These are phyloP conservation scores for Glyphotaelius pellucidus DNA, from an alignment of 2,888 invertebrate genomes.

Conservation along the genomic window DNA sequence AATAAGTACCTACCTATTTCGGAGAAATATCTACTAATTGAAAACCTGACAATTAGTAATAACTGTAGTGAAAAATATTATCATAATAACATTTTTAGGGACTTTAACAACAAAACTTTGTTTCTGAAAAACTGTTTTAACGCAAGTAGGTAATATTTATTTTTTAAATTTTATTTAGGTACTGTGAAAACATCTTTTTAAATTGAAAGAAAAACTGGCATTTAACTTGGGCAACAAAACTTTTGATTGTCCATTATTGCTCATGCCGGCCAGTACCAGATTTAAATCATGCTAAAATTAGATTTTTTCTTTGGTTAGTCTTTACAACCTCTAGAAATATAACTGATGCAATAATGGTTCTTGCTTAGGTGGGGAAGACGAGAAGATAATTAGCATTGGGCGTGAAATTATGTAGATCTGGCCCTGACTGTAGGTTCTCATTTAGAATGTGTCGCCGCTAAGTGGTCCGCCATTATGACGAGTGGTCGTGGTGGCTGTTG, in stretches of 20 bases:
- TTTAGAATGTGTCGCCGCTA: constrained; percentile 39
- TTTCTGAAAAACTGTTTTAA: too few relatives aligned
- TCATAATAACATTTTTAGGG: too few relatives aligned
- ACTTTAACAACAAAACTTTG: too few relatives aligned
- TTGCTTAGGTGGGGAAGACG: not conserved
- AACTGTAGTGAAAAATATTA: too few relatives aligned
- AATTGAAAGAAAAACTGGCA: too few relatives aligned
- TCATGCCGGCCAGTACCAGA: not conserved
- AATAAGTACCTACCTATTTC: not conserved
- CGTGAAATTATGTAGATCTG: not conserved
- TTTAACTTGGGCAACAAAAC: too few relatives aligned
- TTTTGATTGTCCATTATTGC: too few relatives aligned
- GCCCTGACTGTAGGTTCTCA: constrained; percentile 8
- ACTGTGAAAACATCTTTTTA: too few relatives aligned
- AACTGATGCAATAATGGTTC: not conserved
- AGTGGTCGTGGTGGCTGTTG: not conserved
- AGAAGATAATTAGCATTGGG: not conserved
- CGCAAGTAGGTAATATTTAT: too few relatives aligned
- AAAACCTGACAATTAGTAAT: too few relatives aligned
- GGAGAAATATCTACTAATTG: too few relatives aligned
- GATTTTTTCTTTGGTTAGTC: not conserved
- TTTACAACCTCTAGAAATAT: not conserved
- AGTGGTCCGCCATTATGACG: constrained; percentile 39
- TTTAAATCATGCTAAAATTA: not conserved
- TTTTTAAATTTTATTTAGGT: too few relatives aligned